A percentile compares a stretch with the other conserved stretches of the same genome.
Evolutionary conservation across 2,113 vertebrate species (phyloP).

Genomic region (Tretioscincus oriximinensis): DNA sequence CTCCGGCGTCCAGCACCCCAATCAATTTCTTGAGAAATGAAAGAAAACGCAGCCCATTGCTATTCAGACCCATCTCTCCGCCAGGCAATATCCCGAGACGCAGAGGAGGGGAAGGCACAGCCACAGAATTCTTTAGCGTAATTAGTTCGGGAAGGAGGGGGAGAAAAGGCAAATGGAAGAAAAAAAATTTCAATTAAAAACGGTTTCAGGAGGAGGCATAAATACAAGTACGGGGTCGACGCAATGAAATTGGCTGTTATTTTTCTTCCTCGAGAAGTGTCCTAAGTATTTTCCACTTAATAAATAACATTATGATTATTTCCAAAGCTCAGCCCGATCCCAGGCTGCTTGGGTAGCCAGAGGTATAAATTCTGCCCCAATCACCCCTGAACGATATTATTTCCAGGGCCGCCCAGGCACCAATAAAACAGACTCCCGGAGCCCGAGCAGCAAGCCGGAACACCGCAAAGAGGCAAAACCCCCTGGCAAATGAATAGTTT

Average conservation of each 20-base stretch:
- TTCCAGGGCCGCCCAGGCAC: slow-evolving; percentile 46
- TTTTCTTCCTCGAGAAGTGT: slow-evolving; percentile 42
- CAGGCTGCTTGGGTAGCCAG: background rate
- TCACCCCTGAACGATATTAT: slow-evolving; percentile 55
- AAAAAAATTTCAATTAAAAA: slow-evolving; percentile 65
- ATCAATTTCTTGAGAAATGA: background rate
- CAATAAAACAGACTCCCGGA: slow-evolving; percentile 40
- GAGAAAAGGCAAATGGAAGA: background rate
- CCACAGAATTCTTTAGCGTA: background rate
- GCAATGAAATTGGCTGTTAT: slow-evolving; percentile 33
- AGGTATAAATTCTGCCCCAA: slow-evolving; percentile 50
- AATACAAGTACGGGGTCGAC: slow-evolving; percentile 46
- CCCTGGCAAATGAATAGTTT: slow-evolving; percentile 9
- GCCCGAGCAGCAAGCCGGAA: background rate
- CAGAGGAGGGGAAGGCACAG: background rate
- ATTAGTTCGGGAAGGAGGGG: slow-evolving; percentile 30
- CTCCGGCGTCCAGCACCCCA: background rate
- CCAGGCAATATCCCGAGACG: background rate
- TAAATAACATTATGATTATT: slow-evolving; percentile 21
- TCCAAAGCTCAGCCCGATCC: background rate
- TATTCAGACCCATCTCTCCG: background rate
- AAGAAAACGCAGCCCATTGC: background rate
- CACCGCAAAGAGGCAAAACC: background rate
- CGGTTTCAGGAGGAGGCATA: slow-evolving; percentile 46
- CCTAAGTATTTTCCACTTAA: slow-evolving; percentile 59